A percentile compares a stretch with the other conserved stretches of the same genome.
Evolutionary conservation across 2,113 vertebrate species (phyloP).

Genomic region (Mohoua ochrocephala): DNA sequence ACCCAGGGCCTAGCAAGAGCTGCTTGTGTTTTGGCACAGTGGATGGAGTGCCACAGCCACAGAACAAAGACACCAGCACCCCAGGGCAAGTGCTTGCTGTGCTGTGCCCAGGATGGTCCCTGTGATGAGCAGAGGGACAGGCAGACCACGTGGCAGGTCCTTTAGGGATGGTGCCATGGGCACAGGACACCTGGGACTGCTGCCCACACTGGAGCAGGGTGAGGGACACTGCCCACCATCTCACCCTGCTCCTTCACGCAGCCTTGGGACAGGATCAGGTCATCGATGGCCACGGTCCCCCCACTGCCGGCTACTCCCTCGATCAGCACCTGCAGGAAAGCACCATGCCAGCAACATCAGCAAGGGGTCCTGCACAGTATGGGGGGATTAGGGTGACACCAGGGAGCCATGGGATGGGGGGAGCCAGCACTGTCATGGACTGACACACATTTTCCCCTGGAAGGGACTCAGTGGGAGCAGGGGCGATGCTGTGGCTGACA

Average conservation of each 20-base stretch:
- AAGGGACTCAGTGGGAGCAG: not conserved
- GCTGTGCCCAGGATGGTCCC: not conserved
- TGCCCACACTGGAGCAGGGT: not conserved
- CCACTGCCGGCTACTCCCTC: conserved; percentile 63
- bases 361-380: accelerated
- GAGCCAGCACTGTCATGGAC: not conserved
- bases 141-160: not conserved
- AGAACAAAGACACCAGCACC: not conserved
- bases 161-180: not conserved
- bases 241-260: conserved; percentile 72
- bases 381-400: too few relatives aligned
- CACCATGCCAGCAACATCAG: accelerated
- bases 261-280: conserved; percentile 78
- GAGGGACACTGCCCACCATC: not conserved
- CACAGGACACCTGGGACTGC: not conserved
- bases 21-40: not conserved
- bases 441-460: accelerated
- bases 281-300: conserved; percentile 82
- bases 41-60: not conserved
- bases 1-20: not conserved
- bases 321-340: conserved; percentile 77
- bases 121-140: not conserved
- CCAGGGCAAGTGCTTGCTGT: not conserved
- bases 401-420: accelerated
- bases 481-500: accelerated